A percentile compares a stretch with the other conserved stretches of the same genome.
These are phyloP conservation scores for Epinephelus cyanopodus DNA, from an alignment of 2,113 vertebrate genomes.

Conservation along the genomic window DNA sequence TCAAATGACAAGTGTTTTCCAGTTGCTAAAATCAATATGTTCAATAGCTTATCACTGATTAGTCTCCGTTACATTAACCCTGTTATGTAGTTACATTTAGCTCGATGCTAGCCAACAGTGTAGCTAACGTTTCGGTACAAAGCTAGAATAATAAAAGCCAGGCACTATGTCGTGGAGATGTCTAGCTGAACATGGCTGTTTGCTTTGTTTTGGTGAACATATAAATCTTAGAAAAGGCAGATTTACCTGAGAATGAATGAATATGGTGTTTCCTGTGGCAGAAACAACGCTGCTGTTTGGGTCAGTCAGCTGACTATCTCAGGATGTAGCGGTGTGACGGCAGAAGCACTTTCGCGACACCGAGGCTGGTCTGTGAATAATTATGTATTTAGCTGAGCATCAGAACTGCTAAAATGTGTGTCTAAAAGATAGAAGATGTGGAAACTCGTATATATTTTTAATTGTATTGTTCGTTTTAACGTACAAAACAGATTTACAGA, in stretches of 20 bases:
- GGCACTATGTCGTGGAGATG: not conserved
- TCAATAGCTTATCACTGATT: not conserved
- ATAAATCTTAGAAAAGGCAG: not conserved
- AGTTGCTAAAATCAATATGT: not conserved
- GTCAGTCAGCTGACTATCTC: conserved; percentile 62
- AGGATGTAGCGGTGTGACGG: not conserved
- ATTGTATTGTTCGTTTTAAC: not conserved
- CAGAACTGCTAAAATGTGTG: rapidly evolving
- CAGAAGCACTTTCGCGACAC: conserved; percentile 57
- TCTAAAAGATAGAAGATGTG: not conserved
- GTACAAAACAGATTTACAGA: not conserved
- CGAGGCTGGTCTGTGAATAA: not conserved
- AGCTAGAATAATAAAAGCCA: not conserved
- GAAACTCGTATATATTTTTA: rapidly evolving
- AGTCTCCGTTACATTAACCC: too few relatives aligned
- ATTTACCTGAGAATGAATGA: conserved; percentile 50
- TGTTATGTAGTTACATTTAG: not conserved
- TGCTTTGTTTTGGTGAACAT: not conserved
- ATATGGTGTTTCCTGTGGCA: conserved; percentile 26
- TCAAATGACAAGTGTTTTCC: not conserved
- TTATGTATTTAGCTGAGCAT: rapidly evolving
- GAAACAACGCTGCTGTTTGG: conserved; percentile 3
- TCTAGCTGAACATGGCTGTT: rapidly evolving
- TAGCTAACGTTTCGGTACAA: not conserved
- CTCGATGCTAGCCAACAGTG: conserved; percentile 2